Base-by-base conservation (phyloP, 1,140 invertebrate genomes). In the Neocloeon triangulifer region DNA sequence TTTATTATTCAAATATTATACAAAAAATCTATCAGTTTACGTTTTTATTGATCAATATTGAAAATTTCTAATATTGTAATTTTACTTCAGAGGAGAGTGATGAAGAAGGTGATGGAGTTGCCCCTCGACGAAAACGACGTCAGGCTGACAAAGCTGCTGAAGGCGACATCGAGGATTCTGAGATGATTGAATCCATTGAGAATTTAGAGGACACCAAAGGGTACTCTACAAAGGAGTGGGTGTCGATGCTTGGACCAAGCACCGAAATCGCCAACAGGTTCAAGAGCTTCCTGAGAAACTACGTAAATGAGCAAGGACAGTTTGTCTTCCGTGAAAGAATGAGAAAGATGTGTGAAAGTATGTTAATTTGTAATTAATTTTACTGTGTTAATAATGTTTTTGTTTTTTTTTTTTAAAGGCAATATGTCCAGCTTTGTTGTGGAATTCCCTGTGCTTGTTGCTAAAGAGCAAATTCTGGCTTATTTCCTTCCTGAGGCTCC, bases 401-500 rank as follows among this genome's bases (percentile, higher is more conserved):
- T 33, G 9, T 4, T 18, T 10, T 33, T 22, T 9, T 20, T 31
- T 1, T 33, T 17, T 26, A 5, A 18, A 29, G 21, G 30, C 36
- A 25, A 37, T 36, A 58, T 74, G 51, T 69, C 80, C 4, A 92
- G 85, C 41, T 80, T 99, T 50, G 73, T 84, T 30, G 80, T 99
- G 0, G 84, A 94, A 47, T 99, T 94, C 55, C 74, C 82, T 33
- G 66, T 78, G 41, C 56, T 99, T 33, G 89, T 86, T 0, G 64
- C 72, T 20, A 72, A 82, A 43, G 85, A 94, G 49, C 80, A 92
- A 50, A 78, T 89, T 2, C 56, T 99, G 19, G 91, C 89, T 1
- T 97, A 85, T 52, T 98, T 98, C 47, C 48, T 99, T 23, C 91
- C 92, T 4, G 92, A 98, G 58, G 92, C 92, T 1, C 95, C 95